Evolutionary conservation across 2,888 invertebrate genomes (phyloP).

Genomic region (Toxonevra muliebris): DNA sequence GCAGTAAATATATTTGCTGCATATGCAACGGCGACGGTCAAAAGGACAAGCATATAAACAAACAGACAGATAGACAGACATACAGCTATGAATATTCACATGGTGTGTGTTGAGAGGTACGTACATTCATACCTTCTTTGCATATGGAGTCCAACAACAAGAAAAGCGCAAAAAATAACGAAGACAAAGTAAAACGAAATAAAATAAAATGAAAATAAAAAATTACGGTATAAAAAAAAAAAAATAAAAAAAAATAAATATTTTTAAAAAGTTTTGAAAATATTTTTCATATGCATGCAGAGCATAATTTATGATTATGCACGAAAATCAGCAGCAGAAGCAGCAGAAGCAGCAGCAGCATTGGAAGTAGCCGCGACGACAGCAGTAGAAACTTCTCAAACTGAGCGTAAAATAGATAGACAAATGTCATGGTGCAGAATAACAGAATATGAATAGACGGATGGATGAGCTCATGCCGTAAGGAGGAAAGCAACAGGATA

Average conservation of each 20-base stretch:
- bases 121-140: slow-evolving; percentile 23
- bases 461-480: neutral
- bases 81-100: neutral
- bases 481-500: slow-evolving; percentile 29
- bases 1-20: neutral
- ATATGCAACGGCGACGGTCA: slow-evolving; percentile 1
- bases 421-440: slow-evolving; percentile 15
- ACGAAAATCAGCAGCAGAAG: slow-evolving; percentile 32
- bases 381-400: neutral
- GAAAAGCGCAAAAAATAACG: slow-evolving; percentile 26
- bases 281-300: slow-evolving; percentile 50
- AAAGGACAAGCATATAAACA: too few species aligned
- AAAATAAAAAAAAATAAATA: slow-evolving; percentile 31
- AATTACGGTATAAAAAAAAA: slow-evolving; percentile 29
- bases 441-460: too few species aligned
- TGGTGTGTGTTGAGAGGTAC: neutral
- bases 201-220: slow-evolving; percentile 20
- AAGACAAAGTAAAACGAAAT: slow-evolving; percentile 6
- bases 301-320: slow-evolving; percentile 56
- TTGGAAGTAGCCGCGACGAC: slow-evolving; percentile 10
- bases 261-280: slow-evolving; percentile 44
- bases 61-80: neutral
- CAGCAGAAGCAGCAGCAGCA: slow-evolving; percentile 3
- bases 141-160: slow-evolving; percentile 32
- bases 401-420: slow-evolving; percentile 22